Base-by-base conservation (phyloP, 2,888 invertebrate species). In the Trileptium ribeirensis region DNA sequence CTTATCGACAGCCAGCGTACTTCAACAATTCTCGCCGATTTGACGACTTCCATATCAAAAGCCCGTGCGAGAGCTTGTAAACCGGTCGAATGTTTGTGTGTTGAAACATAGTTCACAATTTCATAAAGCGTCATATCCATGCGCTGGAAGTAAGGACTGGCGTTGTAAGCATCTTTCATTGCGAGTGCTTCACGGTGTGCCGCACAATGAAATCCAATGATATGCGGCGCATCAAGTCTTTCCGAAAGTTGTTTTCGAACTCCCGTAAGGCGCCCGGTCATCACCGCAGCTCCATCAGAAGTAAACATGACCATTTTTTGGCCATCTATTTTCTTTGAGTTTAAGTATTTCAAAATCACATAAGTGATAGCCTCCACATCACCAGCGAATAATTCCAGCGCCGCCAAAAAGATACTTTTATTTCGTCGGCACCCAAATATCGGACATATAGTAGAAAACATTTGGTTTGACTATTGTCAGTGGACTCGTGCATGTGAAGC, bases 161-260 rank as follows among this genome's bases (percentile, higher is more conserved):
- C n/a, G n/a, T n/a, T n/a, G n/a, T n/a, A n/a, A n/a, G n/a, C n/a
- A n/a, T n/a, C n/a, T n/a, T n/a, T n/a, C n/a, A n/a, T n/a, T n/a
- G n/a, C n/a, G n/a, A 70, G 36, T 8, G 70, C 70, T 70, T 70
- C 70, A n/a, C 70, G 70, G 36, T 70, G 29, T 19, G 70, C 70
- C 29, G 36, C 70, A n/a, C 70, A 70, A 36, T 70, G 70, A 29
- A 70, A 70, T 15, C 70, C 31, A 29, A 70, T 36, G 33, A 70
- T 19, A n/a, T 70, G 70, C 29, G 70, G 70, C 15, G 36, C 8
- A 29, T 3, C 31, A 8, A 70, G 70, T 36, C 36, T 8, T 8
- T 3, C 29, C 8, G 15, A 33, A 31, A 70, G 70, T 36, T 70
- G 8, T 29, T 70, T 8, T 8, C 29, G 31, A 15, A 70, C 70